Conservation (phyloP, 2,797 vertebrate genomes). For the Helarctos malayanus region DNA sequence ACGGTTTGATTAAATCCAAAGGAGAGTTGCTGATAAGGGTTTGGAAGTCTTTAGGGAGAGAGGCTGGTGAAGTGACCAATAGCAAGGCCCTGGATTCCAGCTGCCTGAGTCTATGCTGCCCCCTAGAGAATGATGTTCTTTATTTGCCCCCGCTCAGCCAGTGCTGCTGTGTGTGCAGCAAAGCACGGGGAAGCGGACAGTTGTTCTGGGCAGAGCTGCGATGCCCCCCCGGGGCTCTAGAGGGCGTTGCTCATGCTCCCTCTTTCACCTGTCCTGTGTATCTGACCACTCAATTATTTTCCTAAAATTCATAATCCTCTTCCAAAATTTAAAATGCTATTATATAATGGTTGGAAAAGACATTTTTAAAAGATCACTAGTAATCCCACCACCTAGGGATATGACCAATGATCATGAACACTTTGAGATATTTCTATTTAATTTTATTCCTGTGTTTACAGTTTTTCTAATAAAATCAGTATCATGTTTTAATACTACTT, state of each 20-base stretch:
- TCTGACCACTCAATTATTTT: not conserved
- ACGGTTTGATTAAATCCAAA: not conserved
- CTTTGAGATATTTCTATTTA: conserved; percentile 7
- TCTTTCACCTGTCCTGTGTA: not conserved
- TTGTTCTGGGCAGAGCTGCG: not conserved
- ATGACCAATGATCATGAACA: not conserved
- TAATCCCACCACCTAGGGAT: not conserved
- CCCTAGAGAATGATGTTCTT: not conserved
- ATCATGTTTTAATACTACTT: not conserved
- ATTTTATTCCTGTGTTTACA: not conserved
- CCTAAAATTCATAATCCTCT: not conserved
- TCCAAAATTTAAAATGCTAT: conserved; percentile 30
- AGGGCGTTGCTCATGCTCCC: not conserved
- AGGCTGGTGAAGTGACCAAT: not conserved
- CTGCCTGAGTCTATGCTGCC: not conserved
- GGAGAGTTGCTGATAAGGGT: not conserved
- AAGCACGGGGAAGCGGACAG: accelerated
- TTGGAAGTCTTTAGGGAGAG: not conserved
- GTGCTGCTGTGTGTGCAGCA: accelerated
- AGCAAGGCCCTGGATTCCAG: not conserved
- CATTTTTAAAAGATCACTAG: not conserved
- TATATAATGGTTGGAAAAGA: not conserved
- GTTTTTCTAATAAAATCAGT: not conserved
- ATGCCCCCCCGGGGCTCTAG: not conserved
- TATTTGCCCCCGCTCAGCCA: not conserved